Percentiles rank a stretch among this genome's conserved stretches.
phyloP scores from a whole-genome alignment of 2,797 vertebrate genomes.

The Euphonia xanthogaster region DNA sequence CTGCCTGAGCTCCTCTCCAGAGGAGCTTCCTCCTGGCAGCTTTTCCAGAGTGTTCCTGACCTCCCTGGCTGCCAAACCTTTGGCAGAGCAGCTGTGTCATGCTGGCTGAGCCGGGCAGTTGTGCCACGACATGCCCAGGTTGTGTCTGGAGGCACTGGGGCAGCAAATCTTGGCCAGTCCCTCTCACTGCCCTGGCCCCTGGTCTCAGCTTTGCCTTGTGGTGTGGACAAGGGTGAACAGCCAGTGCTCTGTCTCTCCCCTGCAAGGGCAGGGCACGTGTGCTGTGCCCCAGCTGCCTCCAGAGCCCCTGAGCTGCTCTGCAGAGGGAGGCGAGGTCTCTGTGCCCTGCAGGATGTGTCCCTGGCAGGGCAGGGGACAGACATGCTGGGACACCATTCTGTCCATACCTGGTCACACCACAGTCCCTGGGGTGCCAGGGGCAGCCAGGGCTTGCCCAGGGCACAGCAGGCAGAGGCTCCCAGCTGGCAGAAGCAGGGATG shows the following conservation, averaged over 20 bases:
- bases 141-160: no score
- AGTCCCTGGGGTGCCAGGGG: neutral
- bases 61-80: neutral
- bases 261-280: neutral
- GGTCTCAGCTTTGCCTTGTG: neutral
- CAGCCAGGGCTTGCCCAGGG: neutral
- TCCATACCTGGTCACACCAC: neutral
- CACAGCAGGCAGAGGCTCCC: neutral
- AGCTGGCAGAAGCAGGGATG: neutral
- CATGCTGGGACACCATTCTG: neutral
- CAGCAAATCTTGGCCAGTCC: neutral
- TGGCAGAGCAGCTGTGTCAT: rapidly evolving
- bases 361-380: neutral
- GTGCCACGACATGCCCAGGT: rapidly evolving
- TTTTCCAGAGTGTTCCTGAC: neutral
- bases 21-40: neutral
- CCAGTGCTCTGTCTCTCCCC: rapidly evolving
- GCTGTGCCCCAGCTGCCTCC: neutral
- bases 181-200: rapidly evolving
- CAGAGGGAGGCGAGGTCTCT: neutral
- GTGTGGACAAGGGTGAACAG: rapidly evolving
- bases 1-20: neutral
- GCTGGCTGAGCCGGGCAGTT: neutral
- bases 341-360: neutral
- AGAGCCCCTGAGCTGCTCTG: neutral